Conservation (phyloP, 1,140 invertebrate species). For the Drosophila tristis region DNA sequence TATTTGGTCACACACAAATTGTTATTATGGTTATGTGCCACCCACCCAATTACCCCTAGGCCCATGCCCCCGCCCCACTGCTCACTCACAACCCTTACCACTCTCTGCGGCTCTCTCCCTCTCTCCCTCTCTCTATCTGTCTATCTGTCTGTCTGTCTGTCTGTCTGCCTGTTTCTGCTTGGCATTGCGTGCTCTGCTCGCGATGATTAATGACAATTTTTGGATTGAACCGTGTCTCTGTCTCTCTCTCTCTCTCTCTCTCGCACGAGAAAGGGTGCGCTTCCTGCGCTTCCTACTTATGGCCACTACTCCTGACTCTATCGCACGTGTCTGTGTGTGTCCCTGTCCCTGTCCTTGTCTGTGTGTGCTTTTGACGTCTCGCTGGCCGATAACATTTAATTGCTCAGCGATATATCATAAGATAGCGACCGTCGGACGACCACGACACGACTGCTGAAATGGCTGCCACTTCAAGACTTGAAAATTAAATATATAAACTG, state of each 20-base stretch:
- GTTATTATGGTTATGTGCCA: constrained; percentile 65
- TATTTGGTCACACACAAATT: constrained; percentile 73
- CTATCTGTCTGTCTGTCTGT: too few relatives aligned
- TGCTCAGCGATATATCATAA: constrained; percentile 77
- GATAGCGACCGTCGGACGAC: constrained; percentile 47
- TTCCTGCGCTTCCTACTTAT: constrained; percentile 33
- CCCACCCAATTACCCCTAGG: neutral
- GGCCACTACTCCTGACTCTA: constrained; percentile 3
- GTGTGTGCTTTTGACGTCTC: constrained; percentile 51
- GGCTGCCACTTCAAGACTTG: constrained; percentile 43
- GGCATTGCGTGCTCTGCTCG: constrained; percentile 50
- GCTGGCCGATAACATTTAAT: constrained; percentile 75
- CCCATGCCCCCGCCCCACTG: neutral
- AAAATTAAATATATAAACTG: constrained; percentile 71
- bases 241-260: neutral
- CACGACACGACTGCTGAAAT: neutral
- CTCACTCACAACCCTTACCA: neutral
- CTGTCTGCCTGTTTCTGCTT: neutral
- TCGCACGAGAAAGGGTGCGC: too few relatives aligned
- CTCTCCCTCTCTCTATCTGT: too few relatives aligned
- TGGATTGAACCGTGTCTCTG: constrained; percentile 44
- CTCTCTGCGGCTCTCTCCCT: neutral
- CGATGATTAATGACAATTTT: constrained; percentile 81
- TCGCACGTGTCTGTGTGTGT: neutral
- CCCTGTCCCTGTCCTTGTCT: neutral